These are phyloP conservation scores for Triplophysa yarkandensis DNA, from an alignment of 2,797 vertebrate species.

Conservation along the genomic window DNA sequence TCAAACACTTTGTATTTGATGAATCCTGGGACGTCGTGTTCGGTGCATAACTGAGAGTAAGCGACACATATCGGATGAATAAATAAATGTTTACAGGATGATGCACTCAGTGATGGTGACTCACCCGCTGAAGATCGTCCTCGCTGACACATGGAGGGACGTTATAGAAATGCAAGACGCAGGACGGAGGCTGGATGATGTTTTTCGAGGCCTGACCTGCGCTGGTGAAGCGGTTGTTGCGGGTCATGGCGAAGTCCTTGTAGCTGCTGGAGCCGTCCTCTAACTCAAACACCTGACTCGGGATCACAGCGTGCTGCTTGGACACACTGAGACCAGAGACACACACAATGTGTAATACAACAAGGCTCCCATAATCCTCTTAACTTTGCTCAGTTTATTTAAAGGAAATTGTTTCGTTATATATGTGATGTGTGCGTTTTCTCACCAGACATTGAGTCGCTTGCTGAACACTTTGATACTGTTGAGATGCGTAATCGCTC, in stretches of 20 bases:
- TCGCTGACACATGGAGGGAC: slow-evolving; percentile 90
- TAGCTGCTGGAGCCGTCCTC: slow-evolving; percentile 96
- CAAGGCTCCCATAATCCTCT: no score
- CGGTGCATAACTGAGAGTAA: slow-evolving; percentile 92
- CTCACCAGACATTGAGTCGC: slow-evolving; percentile 95
- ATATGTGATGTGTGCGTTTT: slow-evolving; percentile 25
- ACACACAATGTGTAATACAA: no score
- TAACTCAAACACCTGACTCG: slow-evolving; percentile 95
- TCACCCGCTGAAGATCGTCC: slow-evolving; percentile 87
- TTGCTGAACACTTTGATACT: slow-evolving; percentile 96
- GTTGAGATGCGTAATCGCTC: slow-evolving; percentile 96
- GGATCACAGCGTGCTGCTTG: slow-evolving; percentile 95
- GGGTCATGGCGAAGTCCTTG: slow-evolving; percentile 96
- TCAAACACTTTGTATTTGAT: slow-evolving; percentile 97
- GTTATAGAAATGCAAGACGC: slow-evolving; percentile 95
- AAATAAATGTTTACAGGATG: no score
- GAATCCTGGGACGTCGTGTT: slow-evolving; percentile 91
- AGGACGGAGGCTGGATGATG: slow-evolving; percentile 96
- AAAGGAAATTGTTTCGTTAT: neutral
- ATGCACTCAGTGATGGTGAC: no score
- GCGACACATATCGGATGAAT: no score
- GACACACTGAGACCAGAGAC: slow-evolving; percentile 95
- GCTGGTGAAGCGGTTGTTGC: slow-evolving; percentile 96
- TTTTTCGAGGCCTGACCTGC: slow-evolving; percentile 97
- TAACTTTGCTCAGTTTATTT: no score